Conservation (phyloP, 2,113 vertebrate genomes). For the Sphyrna mokarran region DNA sequence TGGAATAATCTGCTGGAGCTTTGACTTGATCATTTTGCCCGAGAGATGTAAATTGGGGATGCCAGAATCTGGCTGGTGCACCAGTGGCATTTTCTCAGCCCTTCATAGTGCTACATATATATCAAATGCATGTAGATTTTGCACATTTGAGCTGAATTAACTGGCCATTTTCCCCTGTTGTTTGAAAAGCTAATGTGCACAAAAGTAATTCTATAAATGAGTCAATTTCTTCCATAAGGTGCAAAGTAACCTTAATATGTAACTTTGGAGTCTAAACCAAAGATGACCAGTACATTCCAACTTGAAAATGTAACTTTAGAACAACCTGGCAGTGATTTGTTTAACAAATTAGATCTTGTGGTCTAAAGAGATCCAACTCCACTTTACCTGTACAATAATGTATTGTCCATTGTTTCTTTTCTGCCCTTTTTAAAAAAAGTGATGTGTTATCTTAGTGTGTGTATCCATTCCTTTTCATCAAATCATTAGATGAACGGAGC, state of each 20-base stretch:
- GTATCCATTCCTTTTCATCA: too few relatives aligned
- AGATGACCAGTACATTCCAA: neutral
- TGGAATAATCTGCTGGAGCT: neutral
- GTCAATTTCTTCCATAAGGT: too few relatives aligned
- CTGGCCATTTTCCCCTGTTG: neutral
- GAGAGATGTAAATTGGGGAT: neutral
- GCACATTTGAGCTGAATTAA: neutral
- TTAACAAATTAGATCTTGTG: too few relatives aligned
- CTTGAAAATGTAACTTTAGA: neutral
- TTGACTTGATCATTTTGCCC: neutral
- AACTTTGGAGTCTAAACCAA: too few relatives aligned
- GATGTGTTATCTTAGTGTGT: too few relatives aligned
- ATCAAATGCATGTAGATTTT: neutral
- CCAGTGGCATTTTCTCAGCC: neutral
- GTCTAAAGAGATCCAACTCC: too few relatives aligned
- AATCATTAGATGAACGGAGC: too few relatives aligned
- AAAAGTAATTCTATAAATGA: neutral
- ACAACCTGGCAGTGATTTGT: too few relatives aligned
- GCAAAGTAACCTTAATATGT: too few relatives aligned
- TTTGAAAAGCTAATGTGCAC: neutral
- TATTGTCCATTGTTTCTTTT: too few relatives aligned
- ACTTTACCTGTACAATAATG: too few relatives aligned
- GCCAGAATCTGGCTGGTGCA: neutral
- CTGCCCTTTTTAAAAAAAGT: too few relatives aligned
- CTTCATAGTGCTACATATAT: neutral